A percentile compares a stretch with the other conserved stretches of the same genome.
phyloP scores from a whole-genome alignment of 1,140 invertebrate species.

The Vollenhovia emeryi region DNA sequence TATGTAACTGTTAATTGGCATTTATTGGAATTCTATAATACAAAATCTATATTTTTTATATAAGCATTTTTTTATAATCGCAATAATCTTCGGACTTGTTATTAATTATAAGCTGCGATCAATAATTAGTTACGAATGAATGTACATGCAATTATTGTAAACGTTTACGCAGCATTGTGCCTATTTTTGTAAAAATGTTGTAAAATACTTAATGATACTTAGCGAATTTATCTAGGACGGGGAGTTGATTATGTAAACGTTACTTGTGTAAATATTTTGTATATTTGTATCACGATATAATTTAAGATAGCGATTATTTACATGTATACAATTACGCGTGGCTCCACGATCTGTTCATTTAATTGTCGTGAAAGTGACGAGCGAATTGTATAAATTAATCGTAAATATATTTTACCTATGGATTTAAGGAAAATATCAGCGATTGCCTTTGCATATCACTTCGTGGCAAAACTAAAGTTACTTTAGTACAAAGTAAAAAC shows the following conservation, averaged over 20 bases:
- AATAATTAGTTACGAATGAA: not conserved
- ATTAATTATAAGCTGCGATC: not conserved
- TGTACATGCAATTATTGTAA: not conserved
- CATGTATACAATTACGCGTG: slow-evolving; percentile 36
- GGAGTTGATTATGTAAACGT: slow-evolving; percentile 51
- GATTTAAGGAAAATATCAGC: not conserved
- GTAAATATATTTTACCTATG: slow-evolving; percentile 57
- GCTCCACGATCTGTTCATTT: slow-evolving; percentile 13
- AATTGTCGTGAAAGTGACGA: slow-evolving; percentile 1
- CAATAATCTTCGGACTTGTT: not conserved
- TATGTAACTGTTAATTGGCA: no score
- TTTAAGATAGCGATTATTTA: slow-evolving; percentile 65
- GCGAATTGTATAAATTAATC: slow-evolving; percentile 51
- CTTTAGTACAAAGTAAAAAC: not conserved
- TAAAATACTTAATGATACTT: slow-evolving; percentile 42
- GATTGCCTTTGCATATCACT: not conserved
- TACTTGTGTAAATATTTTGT: slow-evolving; percentile 75
- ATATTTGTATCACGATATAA: slow-evolving; percentile 74
- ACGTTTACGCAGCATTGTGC: slow-evolving; percentile 2
- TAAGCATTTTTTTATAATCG: slow-evolving; percentile 10
- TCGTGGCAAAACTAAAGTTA: not conserved
- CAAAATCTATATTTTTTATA: not conserved
- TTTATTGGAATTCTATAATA: no score
- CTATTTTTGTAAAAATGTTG: slow-evolving; percentile 54
- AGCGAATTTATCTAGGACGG: not conserved